Percentiles rank a stretch among this genome's conserved stretches.
phyloP scores from a whole-genome alignment of 2,888 invertebrate genomes.

The Leucophenga montana region DNA sequence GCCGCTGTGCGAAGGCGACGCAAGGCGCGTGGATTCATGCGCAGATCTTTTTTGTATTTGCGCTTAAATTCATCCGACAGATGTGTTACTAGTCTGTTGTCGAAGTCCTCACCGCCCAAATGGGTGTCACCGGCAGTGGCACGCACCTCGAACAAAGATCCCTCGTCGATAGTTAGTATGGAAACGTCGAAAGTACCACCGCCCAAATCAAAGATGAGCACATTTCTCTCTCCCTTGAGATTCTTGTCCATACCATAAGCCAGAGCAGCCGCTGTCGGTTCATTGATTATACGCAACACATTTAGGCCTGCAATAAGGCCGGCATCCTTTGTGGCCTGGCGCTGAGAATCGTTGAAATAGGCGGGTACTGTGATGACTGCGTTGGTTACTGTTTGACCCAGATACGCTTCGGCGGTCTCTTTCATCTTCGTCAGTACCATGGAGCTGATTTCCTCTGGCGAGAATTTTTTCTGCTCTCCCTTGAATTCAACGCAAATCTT shows the following conservation, averaged over 20 bases:
- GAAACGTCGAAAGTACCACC: slow-evolving; percentile 98
- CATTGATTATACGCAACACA: slow-evolving; percentile 92
- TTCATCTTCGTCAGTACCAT: slow-evolving; percentile 96
- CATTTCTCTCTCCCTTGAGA: slow-evolving; percentile 85
- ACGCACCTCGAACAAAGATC: slow-evolving; percentile 90
- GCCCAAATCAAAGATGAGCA: slow-evolving; percentile 77
- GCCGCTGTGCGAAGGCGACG: slow-evolving; percentile 83
- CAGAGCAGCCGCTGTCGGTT: slow-evolving; percentile 93
- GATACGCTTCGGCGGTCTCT: slow-evolving; percentile 90
- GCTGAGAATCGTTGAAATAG: slow-evolving; percentile 91
- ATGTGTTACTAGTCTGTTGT: slow-evolving; percentile 89
- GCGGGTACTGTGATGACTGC: slow-evolving; percentile 93
- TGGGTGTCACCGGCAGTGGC: slow-evolving; percentile 95
- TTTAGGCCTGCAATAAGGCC: slow-evolving; percentile 92
- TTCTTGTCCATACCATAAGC: slow-evolving; percentile 93
- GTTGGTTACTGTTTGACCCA: slow-evolving; percentile 86
- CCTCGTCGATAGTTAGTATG: slow-evolving; percentile 93
- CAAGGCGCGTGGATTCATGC: slow-evolving; percentile 79
- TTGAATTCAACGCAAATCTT: slow-evolving; percentile 78
- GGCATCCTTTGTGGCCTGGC: slow-evolving; percentile 94
- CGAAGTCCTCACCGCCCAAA: slow-evolving; percentile 92
- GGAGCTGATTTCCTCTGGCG: slow-evolving; percentile 91
- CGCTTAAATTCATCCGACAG: slow-evolving; percentile 91
- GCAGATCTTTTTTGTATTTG: slow-evolving; percentile 82
- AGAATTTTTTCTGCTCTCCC: slow-evolving; percentile 89